Evolutionary conservation across 2,888 invertebrate species (phyloP).

Genomic region (Unio delphinus): DNA sequence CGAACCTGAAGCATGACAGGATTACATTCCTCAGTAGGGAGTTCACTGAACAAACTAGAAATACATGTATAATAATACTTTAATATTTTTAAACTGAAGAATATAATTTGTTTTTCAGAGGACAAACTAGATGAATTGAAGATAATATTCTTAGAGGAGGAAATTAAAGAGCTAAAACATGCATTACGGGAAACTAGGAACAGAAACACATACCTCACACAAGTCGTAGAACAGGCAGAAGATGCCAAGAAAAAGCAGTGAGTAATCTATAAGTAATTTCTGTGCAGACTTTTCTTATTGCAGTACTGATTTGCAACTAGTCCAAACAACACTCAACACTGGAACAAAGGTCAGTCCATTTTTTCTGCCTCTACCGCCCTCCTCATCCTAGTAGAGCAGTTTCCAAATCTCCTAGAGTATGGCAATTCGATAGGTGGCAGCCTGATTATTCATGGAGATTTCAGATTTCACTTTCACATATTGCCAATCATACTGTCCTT

Average conservation of each 20-base stretch:
- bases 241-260: conserved; percentile 60
- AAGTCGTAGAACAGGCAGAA: conserved; percentile 63
- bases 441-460: no score
- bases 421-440: no score
- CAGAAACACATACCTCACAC: conserved; percentile 63
- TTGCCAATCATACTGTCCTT: no score
- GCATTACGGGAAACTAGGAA: conserved; percentile 62
- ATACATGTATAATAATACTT: conserved; percentile 2
- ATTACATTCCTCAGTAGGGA: not conserved
- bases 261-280: conserved; percentile 19
- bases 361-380: no score
- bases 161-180: conserved; percentile 65
- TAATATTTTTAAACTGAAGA: not conserved
- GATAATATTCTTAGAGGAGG: conserved; percentile 66
- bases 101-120: conserved; percentile 31
- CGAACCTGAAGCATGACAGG: no score
- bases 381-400: no score
- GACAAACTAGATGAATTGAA: conserved; percentile 64
- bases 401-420: no score
- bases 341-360: no score
- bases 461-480: no score
- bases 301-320: no score
- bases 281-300: no score
- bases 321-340: no score
- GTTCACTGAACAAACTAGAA: not conserved